A percentile compares a stretch with the other conserved stretches of the same genome.
phyloP scores from a whole-genome alignment of 2,113 vertebrate species.

The Microtus richardsoni region DNA sequence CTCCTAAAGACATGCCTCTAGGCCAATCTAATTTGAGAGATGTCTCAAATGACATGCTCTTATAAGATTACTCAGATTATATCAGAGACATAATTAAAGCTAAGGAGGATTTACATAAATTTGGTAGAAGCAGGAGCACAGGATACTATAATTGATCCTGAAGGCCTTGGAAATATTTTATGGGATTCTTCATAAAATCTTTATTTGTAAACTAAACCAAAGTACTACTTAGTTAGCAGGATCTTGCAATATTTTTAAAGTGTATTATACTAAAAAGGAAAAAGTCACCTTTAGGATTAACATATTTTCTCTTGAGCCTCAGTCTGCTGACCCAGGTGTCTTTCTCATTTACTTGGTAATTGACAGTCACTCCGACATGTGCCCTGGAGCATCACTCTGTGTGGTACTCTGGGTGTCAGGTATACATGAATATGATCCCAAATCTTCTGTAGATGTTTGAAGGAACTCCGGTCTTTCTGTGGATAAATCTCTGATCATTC shows the following conservation, averaged over 20 bases:
- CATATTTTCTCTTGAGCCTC: slow-evolving; percentile 7
- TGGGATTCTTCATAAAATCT: slow-evolving; percentile 18
- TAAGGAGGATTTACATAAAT: background rate
- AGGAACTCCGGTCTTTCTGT: background rate
- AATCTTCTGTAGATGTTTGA: background rate
- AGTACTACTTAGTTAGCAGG: background rate
- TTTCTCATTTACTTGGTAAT: background rate
- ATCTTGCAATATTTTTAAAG: slow-evolving; percentile 9
- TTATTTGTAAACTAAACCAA: slow-evolving; percentile 57
- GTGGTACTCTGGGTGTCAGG: background rate
- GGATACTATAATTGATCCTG: background rate
- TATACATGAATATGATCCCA: background rate
- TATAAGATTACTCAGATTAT: background rate
- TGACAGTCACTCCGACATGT: background rate
- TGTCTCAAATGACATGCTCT: background rate
- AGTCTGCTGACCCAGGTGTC: background rate
- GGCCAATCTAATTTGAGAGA: background rate
- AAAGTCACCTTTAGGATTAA: background rate
- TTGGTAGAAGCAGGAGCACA: slow-evolving; percentile 39
- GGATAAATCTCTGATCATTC: background rate
- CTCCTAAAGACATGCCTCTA: background rate
- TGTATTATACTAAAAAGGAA: slow-evolving; percentile 33
- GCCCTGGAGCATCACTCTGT: background rate
- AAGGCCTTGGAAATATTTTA: slow-evolving; percentile 33
- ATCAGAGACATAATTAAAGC: background rate